Evolutionary conservation across 2,888 invertebrate species (phyloP).

Genomic region (Noctuana brunneofusca): DNA sequence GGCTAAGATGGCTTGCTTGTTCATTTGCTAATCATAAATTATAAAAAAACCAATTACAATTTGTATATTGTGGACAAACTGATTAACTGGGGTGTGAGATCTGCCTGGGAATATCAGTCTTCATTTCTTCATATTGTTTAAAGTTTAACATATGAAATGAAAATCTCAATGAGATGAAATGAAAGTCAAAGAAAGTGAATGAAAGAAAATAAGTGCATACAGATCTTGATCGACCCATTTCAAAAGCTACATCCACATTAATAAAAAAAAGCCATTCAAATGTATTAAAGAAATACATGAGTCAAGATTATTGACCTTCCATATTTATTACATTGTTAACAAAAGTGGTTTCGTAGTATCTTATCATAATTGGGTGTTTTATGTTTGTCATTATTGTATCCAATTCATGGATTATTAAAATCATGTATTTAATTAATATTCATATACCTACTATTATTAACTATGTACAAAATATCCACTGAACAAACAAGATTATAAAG

Average conservation of each 20-base stretch:
- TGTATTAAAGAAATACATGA: not conserved
- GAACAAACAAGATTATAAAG: conserved; percentile 13
- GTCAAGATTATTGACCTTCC: not conserved
- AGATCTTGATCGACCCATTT: no score
- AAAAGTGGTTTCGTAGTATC: not conserved
- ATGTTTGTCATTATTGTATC: not conserved
- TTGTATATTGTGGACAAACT: no score
- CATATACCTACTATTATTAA: not conserved
- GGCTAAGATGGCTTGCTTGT: no score
- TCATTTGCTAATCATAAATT: no score
- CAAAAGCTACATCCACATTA: not conserved
- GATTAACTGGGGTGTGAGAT: no score
- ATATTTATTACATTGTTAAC: not conserved
- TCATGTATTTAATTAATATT: not conserved
- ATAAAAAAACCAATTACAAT: no score
- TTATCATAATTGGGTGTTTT: conserved; percentile 3
- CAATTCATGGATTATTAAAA: not conserved
- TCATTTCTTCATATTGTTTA: no score
- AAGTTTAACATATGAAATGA: no score
- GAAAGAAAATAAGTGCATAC: no score
- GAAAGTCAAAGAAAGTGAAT: no score
- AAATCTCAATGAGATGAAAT: no score
- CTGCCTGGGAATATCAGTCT: no score
- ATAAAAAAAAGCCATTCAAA: not conserved
- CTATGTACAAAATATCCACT: conserved; percentile 11